Percentiles rank a stretch among this genome's conserved stretches.
Conservation (phyloP, 2,797 vertebrate genomes). For the Nannoperca australis region DNA sequence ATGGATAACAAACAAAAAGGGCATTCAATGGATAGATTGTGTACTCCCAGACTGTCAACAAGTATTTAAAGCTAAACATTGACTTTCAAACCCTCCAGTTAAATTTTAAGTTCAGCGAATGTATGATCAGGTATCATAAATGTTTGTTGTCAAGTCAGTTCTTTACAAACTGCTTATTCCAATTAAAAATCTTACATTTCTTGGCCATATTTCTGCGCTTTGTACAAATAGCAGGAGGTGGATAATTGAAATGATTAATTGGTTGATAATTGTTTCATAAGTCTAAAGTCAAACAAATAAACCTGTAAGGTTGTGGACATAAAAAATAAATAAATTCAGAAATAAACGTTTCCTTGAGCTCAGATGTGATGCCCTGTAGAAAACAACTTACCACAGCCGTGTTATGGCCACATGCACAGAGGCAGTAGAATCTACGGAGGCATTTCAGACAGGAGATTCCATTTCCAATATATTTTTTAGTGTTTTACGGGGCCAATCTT, state of each 20-base stretch:
- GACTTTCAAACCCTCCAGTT: constrained; percentile 50
- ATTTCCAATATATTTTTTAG: constrained; percentile 58
- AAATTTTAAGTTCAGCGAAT: constrained; percentile 36
- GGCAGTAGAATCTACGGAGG: constrained; percentile 30
- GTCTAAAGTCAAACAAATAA: constrained; percentile 30
- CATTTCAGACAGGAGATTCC: constrained; percentile 54
- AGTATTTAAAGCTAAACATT: constrained; percentile 41
- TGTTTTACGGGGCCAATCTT: constrained; percentile 66
- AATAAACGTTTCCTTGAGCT: constrained; percentile 46
- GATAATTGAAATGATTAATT: constrained; percentile 44
- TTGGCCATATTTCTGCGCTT: constrained; percentile 8
- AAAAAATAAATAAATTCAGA: constrained; percentile 23
- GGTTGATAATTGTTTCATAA: constrained; percentile 39
- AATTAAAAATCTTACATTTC: constrained; percentile 30
- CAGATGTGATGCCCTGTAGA: constrained; percentile 35
- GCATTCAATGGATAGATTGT: constrained; percentile 65
- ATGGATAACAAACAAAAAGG: constrained; percentile 66
- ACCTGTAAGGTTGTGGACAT: neutral
- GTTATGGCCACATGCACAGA: constrained; percentile 39
- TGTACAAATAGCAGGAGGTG: constrained; percentile 50
- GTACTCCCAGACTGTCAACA: constrained; percentile 46
- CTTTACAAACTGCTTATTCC: constrained; percentile 17
- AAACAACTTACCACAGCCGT: constrained; percentile 33
- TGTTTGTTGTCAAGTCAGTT: constrained; percentile 43
- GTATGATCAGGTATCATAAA: constrained; percentile 34